phyloP scores from a whole-genome alignment of 2,113 vertebrate species.

The Pavo muticus region DNA sequence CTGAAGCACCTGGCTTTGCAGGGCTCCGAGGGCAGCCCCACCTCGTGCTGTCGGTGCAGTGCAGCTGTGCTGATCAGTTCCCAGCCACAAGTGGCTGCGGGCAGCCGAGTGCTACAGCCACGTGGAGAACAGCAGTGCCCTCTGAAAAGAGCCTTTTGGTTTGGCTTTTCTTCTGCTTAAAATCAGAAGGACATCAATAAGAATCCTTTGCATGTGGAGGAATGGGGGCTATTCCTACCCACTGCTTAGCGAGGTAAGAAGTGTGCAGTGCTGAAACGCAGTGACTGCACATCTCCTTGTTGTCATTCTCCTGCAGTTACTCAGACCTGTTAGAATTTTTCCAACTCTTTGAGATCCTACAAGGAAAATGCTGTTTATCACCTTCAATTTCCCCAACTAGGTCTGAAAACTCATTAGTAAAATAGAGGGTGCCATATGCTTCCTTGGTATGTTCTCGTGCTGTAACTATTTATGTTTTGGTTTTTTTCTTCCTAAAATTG shows the following conservation, averaged over 20 bases:
- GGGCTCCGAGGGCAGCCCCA: neutral
- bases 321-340: neutral
- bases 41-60: accelerated
- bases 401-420: constrained; percentile 52
- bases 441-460: constrained; percentile 22
- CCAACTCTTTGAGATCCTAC: neutral
- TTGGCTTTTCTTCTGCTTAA: neutral
- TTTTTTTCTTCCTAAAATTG: neutral
- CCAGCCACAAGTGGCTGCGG: neutral
- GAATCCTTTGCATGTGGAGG: neutral
- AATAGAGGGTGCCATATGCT: constrained; percentile 57
- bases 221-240: neutral
- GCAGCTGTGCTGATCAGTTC: neutral
- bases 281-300: neutral
- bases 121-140: neutral
- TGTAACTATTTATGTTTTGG: constrained; percentile 33
- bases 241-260: neutral
- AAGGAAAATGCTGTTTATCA: constrained; percentile 40
- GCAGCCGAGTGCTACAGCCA: neutral
- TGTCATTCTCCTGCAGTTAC: constrained; percentile 11
- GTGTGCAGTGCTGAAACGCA: neutral
- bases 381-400: constrained; percentile 46
- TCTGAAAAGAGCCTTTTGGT: neutral
- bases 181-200: neutral
- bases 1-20: neutral